A percentile compares a stretch with the other conserved stretches of the same genome.
These are phyloP conservation scores for Luscinia megarhynchos DNA, from an alignment of 2,797 vertebrate genomes.

Conservation along the genomic window DNA sequence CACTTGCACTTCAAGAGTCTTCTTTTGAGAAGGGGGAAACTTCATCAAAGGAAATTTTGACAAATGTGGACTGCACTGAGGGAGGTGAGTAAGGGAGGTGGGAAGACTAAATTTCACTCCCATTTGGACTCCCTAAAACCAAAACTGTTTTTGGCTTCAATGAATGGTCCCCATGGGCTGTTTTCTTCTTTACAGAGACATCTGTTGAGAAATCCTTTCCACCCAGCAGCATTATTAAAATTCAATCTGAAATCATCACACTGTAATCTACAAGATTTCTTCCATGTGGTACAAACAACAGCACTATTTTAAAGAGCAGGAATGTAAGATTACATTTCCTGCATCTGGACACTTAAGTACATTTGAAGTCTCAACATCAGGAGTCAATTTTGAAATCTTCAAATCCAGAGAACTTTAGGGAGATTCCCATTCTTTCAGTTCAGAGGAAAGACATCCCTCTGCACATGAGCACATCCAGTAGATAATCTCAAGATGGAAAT, in stretches of 20 bases:
- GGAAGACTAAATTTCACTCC: background rate
- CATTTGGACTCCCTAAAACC: background rate
- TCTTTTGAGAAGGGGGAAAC: background rate
- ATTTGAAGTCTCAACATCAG: background rate
- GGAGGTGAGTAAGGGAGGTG: background rate
- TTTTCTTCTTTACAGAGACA: background rate
- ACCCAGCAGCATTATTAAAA: background rate
- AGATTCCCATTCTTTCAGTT: background rate
- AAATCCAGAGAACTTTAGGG: background rate
- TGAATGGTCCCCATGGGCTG: background rate
- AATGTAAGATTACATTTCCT: background rate
- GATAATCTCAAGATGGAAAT: conserved; percentile 36
- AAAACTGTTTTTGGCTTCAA: background rate
- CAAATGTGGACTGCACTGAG: background rate
- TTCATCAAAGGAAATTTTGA: background rate
- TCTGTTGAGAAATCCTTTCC: background rate
- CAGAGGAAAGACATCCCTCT: background rate
- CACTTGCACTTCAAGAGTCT: background rate
- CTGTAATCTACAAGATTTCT: background rate
- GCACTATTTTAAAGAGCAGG: background rate
- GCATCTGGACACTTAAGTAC: background rate
- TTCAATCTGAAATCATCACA: background rate
- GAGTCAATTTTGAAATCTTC: background rate
- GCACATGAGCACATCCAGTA: conserved; percentile 4
- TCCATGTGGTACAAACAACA: background rate